Evolutionary conservation across 2,888 invertebrate genomes (phyloP).

Genomic region (Patella ulyssiponensis): DNA sequence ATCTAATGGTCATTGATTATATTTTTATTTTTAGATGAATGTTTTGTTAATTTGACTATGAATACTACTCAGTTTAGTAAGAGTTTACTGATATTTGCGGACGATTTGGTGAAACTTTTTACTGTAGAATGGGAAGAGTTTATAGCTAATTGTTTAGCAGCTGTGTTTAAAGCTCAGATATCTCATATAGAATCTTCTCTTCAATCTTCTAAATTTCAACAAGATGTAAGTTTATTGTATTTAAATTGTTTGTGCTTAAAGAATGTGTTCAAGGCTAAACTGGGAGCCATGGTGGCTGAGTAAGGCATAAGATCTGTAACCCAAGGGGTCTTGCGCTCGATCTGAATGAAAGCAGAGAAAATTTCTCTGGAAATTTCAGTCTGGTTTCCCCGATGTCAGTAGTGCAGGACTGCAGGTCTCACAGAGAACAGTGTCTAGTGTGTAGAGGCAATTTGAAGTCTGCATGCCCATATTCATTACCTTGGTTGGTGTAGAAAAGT

Average conservation of each 20-base stretch:
- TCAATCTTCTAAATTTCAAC: slow-evolving; percentile 73
- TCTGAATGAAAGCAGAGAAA: no score
- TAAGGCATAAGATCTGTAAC: no score
- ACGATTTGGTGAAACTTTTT: slow-evolving; percentile 83
- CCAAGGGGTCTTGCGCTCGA: no score
- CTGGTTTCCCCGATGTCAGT: no score
- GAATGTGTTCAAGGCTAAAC: no score
- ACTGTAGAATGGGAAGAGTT: slow-evolving; percentile 83
- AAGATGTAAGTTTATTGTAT: slow-evolving; percentile 72
- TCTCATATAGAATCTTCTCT: slow-evolving; percentile 77
- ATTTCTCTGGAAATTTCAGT: no score
- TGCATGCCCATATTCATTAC: no score
- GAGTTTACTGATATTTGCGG: slow-evolving; percentile 81
- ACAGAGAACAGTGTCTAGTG: no score
- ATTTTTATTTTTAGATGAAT: slow-evolving; percentile 74
- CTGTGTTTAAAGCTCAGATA: slow-evolving; percentile 83
- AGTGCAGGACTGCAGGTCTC: no score
- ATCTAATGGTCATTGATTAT: neutral
- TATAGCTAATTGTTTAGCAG: slow-evolving; percentile 81
- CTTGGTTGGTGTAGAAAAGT: no score
- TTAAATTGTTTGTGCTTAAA: neutral
- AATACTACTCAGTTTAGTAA: slow-evolving; percentile 87
- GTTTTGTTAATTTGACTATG: slow-evolving; percentile 83
- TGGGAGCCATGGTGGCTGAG: no score
- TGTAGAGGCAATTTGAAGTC: no score